These are phyloP conservation scores for Scrobipalpa costella DNA, from an alignment of 2,888 invertebrate species.

Conservation along the genomic window DNA sequence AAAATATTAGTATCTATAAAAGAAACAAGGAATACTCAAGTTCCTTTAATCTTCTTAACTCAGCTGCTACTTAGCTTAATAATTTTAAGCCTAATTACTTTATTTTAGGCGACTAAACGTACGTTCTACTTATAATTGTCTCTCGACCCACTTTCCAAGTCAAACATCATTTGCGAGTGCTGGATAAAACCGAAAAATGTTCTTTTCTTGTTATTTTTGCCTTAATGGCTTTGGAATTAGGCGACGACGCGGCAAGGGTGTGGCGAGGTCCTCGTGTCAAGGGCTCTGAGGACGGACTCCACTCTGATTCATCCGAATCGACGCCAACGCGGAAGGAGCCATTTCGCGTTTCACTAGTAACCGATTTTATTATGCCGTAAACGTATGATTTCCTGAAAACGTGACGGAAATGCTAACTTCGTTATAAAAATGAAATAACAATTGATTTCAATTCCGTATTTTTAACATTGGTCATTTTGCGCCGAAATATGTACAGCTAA, in stretches of 20 bases:
- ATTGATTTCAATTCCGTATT: neutral
- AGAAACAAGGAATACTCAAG: neutral
- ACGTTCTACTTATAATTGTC: neutral
- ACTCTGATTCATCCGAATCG: conserved; percentile 38
- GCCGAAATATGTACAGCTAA: no score
- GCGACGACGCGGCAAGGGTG: conserved; percentile 33
- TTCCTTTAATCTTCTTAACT: no score
- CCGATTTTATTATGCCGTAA: conserved; percentile 14
- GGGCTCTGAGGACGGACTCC: conserved; percentile 18
- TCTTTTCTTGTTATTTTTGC: conserved; percentile 37
- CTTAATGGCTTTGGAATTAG: conserved; percentile 39
- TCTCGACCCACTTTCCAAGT: conserved; percentile 17
- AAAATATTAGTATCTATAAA: no score
- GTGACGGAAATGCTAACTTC: neutral
- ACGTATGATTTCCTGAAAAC: neutral
- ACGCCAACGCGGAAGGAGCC: conserved; percentile 44
- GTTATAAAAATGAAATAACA: neutral
- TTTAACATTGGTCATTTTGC: no score
- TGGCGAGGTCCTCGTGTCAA: conserved; percentile 32
- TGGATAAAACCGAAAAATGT: conserved; percentile 28
- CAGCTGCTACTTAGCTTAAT: no score
- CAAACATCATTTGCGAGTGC: conserved; percentile 20
- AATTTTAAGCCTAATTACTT: neutral
- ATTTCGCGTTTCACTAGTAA: conserved; percentile 41
- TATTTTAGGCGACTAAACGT: neutral